Evolutionary conservation across 2,888 invertebrate species (phyloP).

Genomic region (Trichacis sp.): DNA sequence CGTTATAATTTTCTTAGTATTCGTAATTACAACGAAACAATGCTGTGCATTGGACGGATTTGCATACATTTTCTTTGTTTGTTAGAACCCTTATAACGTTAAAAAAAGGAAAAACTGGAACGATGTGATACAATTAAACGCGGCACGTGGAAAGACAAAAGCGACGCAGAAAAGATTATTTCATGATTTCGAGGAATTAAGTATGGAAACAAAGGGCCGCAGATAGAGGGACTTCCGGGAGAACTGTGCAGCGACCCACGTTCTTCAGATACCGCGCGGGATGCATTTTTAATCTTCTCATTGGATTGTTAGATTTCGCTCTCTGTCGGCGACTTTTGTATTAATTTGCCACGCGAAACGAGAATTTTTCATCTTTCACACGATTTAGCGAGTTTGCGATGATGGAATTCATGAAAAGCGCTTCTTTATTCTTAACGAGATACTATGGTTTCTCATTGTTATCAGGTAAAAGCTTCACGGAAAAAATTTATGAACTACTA

Average conservation of each 20-base stretch:
- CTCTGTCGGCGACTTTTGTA: constrained; percentile 19
- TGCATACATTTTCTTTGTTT: background rate
- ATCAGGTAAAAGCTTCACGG: too few species aligned
- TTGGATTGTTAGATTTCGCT: constrained; percentile 8
- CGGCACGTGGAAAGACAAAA: constrained; percentile 16
- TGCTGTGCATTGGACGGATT: background rate
- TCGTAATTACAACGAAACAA: background rate
- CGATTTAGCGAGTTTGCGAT: too few species aligned
- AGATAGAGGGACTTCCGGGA: constrained; percentile 51
- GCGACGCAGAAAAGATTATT: constrained; percentile 30
- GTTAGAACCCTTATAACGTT: background rate
- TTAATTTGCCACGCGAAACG: constrained; percentile 12
- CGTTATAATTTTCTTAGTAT: too few species aligned
- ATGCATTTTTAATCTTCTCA: constrained; percentile 39
- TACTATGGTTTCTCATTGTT: too few species aligned
- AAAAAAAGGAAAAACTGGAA: background rate
- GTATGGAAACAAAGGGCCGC: constrained; percentile 45
- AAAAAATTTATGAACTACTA: too few species aligned
- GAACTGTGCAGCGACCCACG: constrained; percentile 43
- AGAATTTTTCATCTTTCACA: constrained; percentile 9
- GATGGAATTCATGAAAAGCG: too few species aligned
- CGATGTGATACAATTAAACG: constrained; percentile 9
- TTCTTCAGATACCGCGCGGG: constrained; percentile 39
- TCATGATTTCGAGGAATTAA: constrained; percentile 45
- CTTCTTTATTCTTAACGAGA: too few species aligned